Evolutionary conservation across 2,113 vertebrate species (phyloP).

Genomic region (Chaetodon trifascialis): DNA sequence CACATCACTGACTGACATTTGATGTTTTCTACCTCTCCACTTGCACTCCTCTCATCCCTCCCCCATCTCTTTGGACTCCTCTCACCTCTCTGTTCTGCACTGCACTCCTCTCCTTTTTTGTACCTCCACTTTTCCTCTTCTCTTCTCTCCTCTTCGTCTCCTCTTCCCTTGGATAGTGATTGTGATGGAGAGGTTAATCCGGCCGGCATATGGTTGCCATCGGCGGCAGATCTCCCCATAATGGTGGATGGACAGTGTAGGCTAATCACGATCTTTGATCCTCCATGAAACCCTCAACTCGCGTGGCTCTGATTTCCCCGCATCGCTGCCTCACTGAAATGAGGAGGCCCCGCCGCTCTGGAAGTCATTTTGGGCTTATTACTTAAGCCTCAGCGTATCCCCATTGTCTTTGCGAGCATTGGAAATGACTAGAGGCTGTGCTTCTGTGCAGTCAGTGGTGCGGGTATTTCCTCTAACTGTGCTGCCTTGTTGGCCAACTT

Average conservation of each 20-base stretch:
- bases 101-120: conserved; percentile 37
- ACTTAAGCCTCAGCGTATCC: conserved; percentile 79
- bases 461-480: conserved; percentile 68
- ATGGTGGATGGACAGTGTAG: conserved; percentile 75
- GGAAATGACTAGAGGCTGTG: conserved; percentile 78
- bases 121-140: conserved; percentile 31
- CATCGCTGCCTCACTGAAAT: conserved; percentile 71
- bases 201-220: conserved; percentile 80
- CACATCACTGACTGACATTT: conserved; percentile 75
- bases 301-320: conserved; percentile 79
- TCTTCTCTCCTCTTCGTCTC: conserved; percentile 44
- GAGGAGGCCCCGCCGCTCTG: conserved; percentile 76
- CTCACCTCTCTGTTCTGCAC: conserved; percentile 66
- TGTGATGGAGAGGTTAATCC: conserved; percentile 80
- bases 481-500: conserved; percentile 68
- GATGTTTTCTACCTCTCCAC: conserved; percentile 74
- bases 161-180: conserved; percentile 62
- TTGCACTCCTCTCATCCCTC: conserved; percentile 62
- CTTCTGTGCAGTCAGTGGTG: conserved; percentile 79
- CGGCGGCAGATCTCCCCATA: conserved; percentile 72
- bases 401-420: conserved; percentile 81
- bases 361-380: conserved; percentile 84
- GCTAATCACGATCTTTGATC: conserved; percentile 85
- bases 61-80: conserved; percentile 43
- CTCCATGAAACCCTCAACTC: conserved; percentile 67